A percentile compares a stretch with the other conserved stretches of the same genome.
These are phyloP conservation scores for Torymus texanus DNA, from an alignment of 2,888 invertebrate genomes.

Conservation along the genomic window DNA sequence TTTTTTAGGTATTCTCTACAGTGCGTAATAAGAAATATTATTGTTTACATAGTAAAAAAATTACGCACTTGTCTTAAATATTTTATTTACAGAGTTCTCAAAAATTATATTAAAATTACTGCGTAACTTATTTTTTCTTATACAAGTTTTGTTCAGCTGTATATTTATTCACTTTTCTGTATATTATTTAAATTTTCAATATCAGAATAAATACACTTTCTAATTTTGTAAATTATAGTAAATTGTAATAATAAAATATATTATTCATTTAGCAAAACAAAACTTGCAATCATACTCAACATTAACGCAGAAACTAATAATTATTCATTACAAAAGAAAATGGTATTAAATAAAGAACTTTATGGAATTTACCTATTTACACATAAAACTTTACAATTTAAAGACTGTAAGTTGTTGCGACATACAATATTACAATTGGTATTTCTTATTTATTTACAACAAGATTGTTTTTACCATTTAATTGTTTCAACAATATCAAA, in stretches of 20 bases:
- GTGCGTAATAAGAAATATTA: constrained; percentile 49
- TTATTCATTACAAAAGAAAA: constrained; percentile 18
- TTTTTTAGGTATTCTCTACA: constrained; percentile 18
- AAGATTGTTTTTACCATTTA: constrained; percentile 12
- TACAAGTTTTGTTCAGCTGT: constrained; percentile 26
- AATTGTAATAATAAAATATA: too few species aligned
- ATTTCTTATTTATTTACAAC: too few species aligned
- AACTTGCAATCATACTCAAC: constrained; percentile 14
- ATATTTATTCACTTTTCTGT: not conserved
- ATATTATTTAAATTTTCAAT: not conserved
- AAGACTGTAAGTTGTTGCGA: constrained; percentile 6
- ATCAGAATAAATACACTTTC: not conserved
- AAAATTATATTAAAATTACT: constrained; percentile 30
- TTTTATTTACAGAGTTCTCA: constrained; percentile 42
- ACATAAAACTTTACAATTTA: constrained; percentile 33
- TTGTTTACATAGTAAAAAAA: constrained; percentile 40
- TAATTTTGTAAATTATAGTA: constrained; percentile 8
- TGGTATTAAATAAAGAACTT: constrained; percentile 24
- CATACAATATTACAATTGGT: constrained; percentile 9
- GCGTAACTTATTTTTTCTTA: not conserved
- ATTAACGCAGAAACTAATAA: constrained; percentile 15
- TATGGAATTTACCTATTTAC: constrained; percentile 42
- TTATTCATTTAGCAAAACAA: constrained; percentile 1
- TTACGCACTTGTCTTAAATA: constrained; percentile 32
- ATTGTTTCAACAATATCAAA: constrained; percentile 13